Conservation (phyloP, 2,113 vertebrate species). For the Tylochromis polylepis region DNA sequence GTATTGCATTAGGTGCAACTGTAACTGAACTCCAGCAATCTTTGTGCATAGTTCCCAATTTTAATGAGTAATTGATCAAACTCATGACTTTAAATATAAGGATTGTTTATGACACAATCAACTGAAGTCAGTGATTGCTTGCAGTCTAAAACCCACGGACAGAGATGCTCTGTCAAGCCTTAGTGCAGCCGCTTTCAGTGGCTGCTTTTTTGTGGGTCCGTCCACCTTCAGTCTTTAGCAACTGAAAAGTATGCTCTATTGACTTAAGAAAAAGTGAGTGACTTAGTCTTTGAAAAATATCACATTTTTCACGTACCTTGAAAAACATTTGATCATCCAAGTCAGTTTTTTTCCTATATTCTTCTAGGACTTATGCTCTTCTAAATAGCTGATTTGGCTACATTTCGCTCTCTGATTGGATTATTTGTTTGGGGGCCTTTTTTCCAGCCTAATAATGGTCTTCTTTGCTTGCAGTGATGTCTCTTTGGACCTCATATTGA, state of each 20-base stretch:
- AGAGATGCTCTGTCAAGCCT: background rate
- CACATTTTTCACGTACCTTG: background rate
- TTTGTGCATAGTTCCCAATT: background rate
- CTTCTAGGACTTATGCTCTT: background rate
- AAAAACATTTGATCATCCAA: background rate
- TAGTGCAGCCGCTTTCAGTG: background rate
- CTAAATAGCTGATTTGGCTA: background rate
- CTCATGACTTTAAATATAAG: background rate
- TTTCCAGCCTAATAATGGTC: background rate
- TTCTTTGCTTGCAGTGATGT: background rate
- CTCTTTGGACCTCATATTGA: background rate
- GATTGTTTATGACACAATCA: background rate
- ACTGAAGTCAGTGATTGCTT: background rate
- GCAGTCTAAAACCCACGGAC: background rate
- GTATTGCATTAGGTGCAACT: background rate
- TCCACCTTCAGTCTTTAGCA: background rate
- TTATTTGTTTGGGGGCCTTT: background rate
- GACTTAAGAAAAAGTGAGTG: background rate
- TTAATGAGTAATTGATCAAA: background rate
- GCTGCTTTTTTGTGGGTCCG: background rate
- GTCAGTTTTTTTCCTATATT: background rate
- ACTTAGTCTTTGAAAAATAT: background rate
- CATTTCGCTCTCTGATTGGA: background rate
- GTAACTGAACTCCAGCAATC: background rate
- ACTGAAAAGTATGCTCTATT: background rate